Conservation (phyloP, 2,797 vertebrate genomes). For the Alectoris magna region DNA sequence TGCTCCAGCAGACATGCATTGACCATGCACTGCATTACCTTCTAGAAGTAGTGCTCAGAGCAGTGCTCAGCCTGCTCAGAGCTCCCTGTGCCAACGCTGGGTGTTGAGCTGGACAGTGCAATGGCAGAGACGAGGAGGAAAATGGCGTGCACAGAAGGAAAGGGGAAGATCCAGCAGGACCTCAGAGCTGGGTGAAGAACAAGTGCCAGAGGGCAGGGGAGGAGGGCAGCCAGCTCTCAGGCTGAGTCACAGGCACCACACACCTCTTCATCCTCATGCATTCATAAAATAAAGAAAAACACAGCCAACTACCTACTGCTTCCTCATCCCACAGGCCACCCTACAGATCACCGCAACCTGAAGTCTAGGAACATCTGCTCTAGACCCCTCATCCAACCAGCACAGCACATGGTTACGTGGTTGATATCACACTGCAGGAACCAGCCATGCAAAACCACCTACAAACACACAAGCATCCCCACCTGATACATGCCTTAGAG, state of each 20-base stretch:
- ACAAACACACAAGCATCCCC: rapidly evolving
- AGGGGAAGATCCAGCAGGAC: neutral
- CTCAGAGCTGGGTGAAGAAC: neutral
- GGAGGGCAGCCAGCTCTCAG: neutral
- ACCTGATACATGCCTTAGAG: rapidly evolving
- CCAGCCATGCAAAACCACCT: neutral
- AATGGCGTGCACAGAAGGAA: rapidly evolving
- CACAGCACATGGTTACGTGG: rapidly evolving
- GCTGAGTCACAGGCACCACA: neutral
- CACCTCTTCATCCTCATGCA: neutral
- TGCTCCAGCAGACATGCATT: neutral
- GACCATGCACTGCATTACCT: neutral
- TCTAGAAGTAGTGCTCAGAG: neutral
- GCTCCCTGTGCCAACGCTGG: rapidly evolving
- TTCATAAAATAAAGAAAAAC: neutral
- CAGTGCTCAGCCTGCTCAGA: neutral
- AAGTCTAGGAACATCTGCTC: neutral
- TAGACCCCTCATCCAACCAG: neutral
- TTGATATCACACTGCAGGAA: neutral
- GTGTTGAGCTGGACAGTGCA: neutral
- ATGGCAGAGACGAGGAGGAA: neutral
- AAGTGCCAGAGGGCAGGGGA: neutral
- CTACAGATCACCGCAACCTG: neutral
- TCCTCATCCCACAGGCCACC: neutral
- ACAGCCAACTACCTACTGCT: neutral